A percentile compares a stretch with the other conserved stretches of the same genome.
Evolutionary conservation across 2,888 invertebrate species (phyloP).

Genomic region (Oeneis ivallda): DNA sequence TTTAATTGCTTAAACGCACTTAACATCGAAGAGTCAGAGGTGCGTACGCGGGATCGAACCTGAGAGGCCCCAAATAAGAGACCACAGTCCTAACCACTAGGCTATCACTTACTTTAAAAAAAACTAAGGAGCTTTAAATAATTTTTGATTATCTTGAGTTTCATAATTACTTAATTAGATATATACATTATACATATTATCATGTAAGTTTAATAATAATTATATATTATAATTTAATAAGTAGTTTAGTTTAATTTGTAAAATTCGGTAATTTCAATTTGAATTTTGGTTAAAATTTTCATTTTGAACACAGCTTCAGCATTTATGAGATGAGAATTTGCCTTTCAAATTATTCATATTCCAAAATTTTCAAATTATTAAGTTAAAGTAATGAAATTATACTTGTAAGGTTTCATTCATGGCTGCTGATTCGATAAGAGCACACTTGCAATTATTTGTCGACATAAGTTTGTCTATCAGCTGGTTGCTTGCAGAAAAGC

Average conservation of each 20-base stretch:
- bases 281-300: constrained; percentile 13
- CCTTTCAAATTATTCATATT: constrained; percentile 23
- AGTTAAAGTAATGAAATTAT: constrained; percentile 1
- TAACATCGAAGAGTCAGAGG: too few species aligned
- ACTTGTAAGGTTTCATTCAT: constrained; percentile 11
- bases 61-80: too few species aligned
- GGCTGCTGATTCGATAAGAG: background rate
- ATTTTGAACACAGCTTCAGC: constrained; percentile 30
- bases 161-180: too few species aligned
- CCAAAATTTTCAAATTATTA: constrained; percentile 15
- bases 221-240: background rate
- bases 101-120: too few species aligned
- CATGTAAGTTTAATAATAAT: too few species aligned
- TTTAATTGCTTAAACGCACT: too few species aligned
- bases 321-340: constrained; percentile 25
- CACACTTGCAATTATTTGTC: background rate
- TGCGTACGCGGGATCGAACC: too few species aligned
- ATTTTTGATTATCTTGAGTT: background rate
- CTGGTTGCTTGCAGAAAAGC: too few species aligned
- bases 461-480: background rate
- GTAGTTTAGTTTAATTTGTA: constrained; percentile 1
- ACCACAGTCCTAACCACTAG: too few species aligned
- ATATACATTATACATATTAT: too few species aligned
- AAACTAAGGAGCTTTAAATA: too few species aligned
- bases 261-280: constrained; percentile 5